phyloP scores from a whole-genome alignment of 2,888 invertebrate species.

The Netelia fuscicornis region DNA sequence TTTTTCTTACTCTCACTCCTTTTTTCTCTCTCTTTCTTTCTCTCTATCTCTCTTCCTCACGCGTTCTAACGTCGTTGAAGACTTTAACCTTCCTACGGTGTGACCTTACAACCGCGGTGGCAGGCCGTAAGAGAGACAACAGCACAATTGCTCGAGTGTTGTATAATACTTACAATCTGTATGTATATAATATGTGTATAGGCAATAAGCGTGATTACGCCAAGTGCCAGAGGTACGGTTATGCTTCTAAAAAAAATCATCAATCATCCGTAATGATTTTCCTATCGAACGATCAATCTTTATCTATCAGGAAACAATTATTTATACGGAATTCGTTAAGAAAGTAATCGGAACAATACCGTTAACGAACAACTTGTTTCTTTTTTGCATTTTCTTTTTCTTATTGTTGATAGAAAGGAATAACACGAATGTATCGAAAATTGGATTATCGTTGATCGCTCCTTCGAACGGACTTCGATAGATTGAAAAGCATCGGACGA shows the following conservation, averaged over 20 bases:
- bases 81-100: conserved; percentile 66
- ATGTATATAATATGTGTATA: not conserved
- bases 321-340: no score
- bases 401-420: no score
- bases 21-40: conserved; percentile 7
- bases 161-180: not conserved
- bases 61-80: conserved; percentile 28
- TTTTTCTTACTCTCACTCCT: conserved; percentile 8
- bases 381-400: no score
- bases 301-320: no score
- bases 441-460: no score
- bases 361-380: no score
- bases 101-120: conserved; percentile 62
- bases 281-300: no score
- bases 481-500: no score
- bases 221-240: not conserved
- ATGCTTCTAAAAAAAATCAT: not conserved
- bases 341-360: no score
- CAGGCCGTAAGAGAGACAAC: not conserved
- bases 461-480: no score
- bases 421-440: no score
- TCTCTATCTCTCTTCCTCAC: not conserved
- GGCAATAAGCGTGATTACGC: no score
- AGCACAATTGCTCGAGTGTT: not conserved
- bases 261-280: not conserved